Evolutionary conservation across 2,888 invertebrate species (phyloP).

Genomic region (Lysandra coridon): DNA sequence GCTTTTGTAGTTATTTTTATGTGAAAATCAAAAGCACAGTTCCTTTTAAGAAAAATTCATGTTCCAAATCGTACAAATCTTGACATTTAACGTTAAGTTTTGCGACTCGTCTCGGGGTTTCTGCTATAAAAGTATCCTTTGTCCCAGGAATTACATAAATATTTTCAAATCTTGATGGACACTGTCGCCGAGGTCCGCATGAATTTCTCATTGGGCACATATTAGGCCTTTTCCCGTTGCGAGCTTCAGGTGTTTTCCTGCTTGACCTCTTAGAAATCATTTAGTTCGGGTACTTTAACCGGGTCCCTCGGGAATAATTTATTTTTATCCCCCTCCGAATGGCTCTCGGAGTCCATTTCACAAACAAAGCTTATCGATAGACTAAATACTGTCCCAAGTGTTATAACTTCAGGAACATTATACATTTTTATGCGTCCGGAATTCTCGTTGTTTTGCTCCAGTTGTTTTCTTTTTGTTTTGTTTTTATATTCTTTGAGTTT

Average conservation of each 20-base stretch:
- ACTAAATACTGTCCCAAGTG: constrained; percentile 20
- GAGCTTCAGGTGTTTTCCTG: constrained; percentile 59
- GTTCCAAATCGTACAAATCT: no score
- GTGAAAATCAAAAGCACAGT: not conserved
- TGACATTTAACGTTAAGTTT: not conserved
- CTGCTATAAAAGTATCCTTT: not conserved
- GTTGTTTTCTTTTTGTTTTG: constrained; percentile 20
- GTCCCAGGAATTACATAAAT: constrained; percentile 4
- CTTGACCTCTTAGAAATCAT: constrained; percentile 58
- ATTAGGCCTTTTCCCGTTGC: not conserved
- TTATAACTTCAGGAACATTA: not conserved
- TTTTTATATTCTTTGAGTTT: constrained; percentile 20
- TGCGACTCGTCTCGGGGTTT: not conserved
- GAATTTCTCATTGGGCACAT: constrained; percentile 23
- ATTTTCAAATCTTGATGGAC: constrained; percentile 19
- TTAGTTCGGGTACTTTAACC: constrained; percentile 52
- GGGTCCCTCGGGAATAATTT: constrained; percentile 53
- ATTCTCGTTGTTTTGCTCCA: constrained; percentile 41
- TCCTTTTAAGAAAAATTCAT: not conserved
- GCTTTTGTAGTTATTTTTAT: not conserved
- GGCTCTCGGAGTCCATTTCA: constrained; percentile 23
- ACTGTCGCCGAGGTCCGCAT: constrained; percentile 30
- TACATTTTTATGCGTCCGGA: constrained; percentile 14
- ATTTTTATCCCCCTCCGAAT: constrained; percentile 42
- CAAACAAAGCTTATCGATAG: constrained; percentile 24